phyloP scores from a whole-genome alignment of 2,113 vertebrate species.

The Eurypyga helias region DNA sequence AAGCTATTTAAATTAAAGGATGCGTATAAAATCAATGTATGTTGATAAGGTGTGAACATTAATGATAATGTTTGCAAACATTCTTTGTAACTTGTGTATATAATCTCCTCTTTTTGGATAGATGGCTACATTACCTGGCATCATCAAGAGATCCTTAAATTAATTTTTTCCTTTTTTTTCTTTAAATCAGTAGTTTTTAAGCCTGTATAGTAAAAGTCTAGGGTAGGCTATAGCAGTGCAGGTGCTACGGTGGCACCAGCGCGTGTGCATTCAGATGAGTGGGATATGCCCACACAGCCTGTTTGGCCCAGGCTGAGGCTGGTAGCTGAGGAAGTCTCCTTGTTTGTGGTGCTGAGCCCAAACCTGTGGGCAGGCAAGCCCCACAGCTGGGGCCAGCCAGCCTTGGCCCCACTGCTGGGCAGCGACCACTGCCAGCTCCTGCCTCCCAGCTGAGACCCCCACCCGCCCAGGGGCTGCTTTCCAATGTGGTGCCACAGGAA shows the following conservation, averaged over 20 bases:
- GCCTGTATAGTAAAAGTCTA: not conserved
- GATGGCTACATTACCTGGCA: not conserved
- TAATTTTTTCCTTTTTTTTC: not conserved
- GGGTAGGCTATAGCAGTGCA: not conserved
- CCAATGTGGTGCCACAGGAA: accelerated
- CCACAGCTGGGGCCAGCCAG: not conserved
- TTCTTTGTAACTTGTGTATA: slow-evolving; percentile 27
- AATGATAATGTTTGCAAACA: slow-evolving; percentile 63
- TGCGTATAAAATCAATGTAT: slow-evolving; percentile 73
- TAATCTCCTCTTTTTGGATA: slow-evolving; percentile 23
- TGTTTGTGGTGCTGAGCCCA: not conserved
- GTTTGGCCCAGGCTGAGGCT: not conserved
- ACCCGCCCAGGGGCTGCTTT: not conserved
- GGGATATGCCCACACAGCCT: not conserved
- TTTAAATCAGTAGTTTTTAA: slow-evolving; percentile 13
- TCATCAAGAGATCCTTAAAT: not conserved
- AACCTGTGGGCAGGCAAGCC: not conserved
- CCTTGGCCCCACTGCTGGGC: not conserved
- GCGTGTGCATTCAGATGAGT: accelerated
- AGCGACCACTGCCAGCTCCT: not conserved
- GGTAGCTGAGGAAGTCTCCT: not conserved
- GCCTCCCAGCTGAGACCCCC: not conserved
- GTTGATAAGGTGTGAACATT: slow-evolving; percentile 70
- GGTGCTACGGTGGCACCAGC: accelerated
- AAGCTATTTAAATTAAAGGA: slow-evolving; percentile 79